Conservation (phyloP, 1,140 invertebrate genomes). For the Drosophila lowei region DNA sequence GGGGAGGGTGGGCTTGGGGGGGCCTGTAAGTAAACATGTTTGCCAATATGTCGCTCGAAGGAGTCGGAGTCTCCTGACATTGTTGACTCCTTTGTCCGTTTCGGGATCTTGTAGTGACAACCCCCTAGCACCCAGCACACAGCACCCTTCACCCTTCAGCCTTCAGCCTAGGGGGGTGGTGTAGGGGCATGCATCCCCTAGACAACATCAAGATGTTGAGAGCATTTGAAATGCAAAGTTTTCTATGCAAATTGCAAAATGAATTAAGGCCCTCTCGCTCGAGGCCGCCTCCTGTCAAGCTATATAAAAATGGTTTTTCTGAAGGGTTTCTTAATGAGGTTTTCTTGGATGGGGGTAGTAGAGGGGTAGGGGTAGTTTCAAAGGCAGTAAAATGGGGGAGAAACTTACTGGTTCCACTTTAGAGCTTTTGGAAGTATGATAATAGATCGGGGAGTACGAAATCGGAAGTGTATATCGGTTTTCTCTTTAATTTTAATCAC, state of each 20-base stretch:
- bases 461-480: too few relatives aligned
- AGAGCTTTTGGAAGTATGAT: too few relatives aligned
- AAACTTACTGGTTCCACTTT: too few relatives aligned
- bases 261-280: slow-evolving; percentile 42
- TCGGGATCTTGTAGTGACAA: slow-evolving; percentile 4
- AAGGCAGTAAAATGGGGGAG: too few relatives aligned
- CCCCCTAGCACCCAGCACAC: background rate
- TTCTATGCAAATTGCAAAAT: slow-evolving; percentile 58
- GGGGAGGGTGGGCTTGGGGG: background rate
- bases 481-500: too few relatives aligned
- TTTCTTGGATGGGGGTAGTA: background rate
- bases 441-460: too few relatives aligned
- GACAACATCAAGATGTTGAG: slow-evolving; percentile 26
- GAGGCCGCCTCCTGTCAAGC: slow-evolving; percentile 1
- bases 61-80: slow-evolving; percentile 12
- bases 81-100: slow-evolving; percentile 42
- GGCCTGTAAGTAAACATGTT: slow-evolving; percentile 75
- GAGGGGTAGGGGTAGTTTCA: too few relatives aligned
- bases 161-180: background rate
- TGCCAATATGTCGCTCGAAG: slow-evolving; percentile 63
- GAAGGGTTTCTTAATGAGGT: slow-evolving; percentile 7
- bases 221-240: slow-evolving; percentile 56
- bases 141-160: too few relatives aligned
- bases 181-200: background rate
- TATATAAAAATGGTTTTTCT: slow-evolving; percentile 2